These are phyloP conservation scores for Polypedilum vanderplanki DNA, from an alignment of 1,140 invertebrate genomes.

Conservation along the genomic window DNA sequence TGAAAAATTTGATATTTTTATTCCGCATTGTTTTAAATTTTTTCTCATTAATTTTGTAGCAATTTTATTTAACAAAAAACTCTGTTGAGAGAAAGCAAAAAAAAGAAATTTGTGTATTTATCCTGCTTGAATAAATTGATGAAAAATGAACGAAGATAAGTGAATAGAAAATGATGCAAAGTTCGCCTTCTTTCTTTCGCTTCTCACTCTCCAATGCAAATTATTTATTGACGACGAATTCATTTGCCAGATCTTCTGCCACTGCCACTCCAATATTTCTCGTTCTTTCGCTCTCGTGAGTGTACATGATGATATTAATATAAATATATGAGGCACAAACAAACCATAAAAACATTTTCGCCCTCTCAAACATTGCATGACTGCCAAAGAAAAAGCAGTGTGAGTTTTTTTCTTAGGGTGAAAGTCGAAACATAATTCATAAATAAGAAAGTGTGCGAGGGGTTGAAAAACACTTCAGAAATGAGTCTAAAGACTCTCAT, in stretches of 20 bases:
- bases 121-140: too few relatives aligned
- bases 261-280: background rate
- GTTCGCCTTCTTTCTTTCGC: background rate
- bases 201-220: background rate
- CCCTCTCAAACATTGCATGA: too few relatives aligned
- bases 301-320: slow-evolving; percentile 19
- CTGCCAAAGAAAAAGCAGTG: too few relatives aligned
- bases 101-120: too few relatives aligned
- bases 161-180: too few relatives aligned
- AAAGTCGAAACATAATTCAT: background rate
- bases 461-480: background rate
- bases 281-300: background rate
- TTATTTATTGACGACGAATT: slow-evolving; percentile 7
- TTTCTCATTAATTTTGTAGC: too few relatives aligned
- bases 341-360: background rate
- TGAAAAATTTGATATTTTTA: too few relatives aligned
- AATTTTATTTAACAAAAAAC: too few relatives aligned
- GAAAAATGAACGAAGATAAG: too few relatives aligned
- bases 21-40: too few relatives aligned
- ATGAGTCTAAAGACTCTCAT: background rate
- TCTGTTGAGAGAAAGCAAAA: too few relatives aligned
- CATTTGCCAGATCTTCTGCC: slow-evolving; percentile 3
- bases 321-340: slow-evolving; percentile 18
- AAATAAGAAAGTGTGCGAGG: background rate
- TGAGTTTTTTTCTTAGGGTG: too few relatives aligned